Evolutionary conservation across 2,113 vertebrate genomes (phyloP), one percentile per base, ranked within the genome.

Genomic region (Picathartes gymnocephalus): DNA sequence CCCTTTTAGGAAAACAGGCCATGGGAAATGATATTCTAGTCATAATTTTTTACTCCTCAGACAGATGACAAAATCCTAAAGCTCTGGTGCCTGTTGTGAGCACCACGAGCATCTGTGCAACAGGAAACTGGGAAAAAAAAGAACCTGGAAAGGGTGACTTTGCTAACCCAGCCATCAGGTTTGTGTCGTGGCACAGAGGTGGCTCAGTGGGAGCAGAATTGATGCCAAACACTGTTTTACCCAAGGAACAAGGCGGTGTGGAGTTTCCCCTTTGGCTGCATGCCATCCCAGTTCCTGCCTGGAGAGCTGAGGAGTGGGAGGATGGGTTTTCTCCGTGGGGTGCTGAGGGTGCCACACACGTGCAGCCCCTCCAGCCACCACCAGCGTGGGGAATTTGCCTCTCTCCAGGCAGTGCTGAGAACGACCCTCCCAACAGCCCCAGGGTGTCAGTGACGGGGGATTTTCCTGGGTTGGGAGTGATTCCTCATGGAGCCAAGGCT

Each of bases 201-300:
- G 35, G 76, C 61, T 40, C 7, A 48, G 25, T 2, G 16, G 57
- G 65, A 82, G 10, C 7, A 61, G n/a, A 74, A 64, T 4, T 5
- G 13, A 18, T 37, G 19, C 35, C 40, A 57, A 83, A 23, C 21
- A 0, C 23, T 13, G 39, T 50, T 76, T 44, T 2, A 28, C 44
- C 64, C 10, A 1, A 51, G 89, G 71, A 94, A 94, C 77, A 90
- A 4, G 0, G 87, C 93, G 88, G 19, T 0, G 35, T 76, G 65
- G 88, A 88, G 96, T 95, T 93, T 82, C 84, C 73, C 90, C 86
- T 87, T 91, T 62, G 45, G 51, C 68, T 91, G 97, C 97, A 97
- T 97, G 97, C 27, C 1, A 15, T 23, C 58, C 31, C 68, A 42
- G 22, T 19, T 45, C 28, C 87, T 95, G 86, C 92, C 89, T 86